Evolutionary conservation across 1,140 invertebrate genomes (phyloP), one percentile per base, ranked within the genome.

Genomic region (Bombus soroeensis): DNA sequence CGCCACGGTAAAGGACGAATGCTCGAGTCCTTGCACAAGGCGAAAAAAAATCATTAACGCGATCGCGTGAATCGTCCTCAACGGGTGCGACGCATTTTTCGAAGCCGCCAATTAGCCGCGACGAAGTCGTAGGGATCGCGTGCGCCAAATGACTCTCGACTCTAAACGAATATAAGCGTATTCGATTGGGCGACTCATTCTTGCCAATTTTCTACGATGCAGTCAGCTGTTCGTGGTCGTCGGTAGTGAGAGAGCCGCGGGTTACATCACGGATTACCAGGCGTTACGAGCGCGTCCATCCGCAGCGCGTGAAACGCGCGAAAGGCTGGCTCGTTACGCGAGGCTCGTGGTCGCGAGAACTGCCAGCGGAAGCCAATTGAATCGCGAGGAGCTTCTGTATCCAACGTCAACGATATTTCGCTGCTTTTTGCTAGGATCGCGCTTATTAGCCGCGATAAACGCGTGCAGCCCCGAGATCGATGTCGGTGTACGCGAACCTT

Each of bases 51-150:
- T 77, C n/a, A 62, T 81, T 57, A 34, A 62, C 83, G 77, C 57
- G 81, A 84, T 64, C 47, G 78, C 87, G 77, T 64, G 76, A 84
- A 84, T n/a, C 43, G 39, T 47, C 22, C 47, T 2, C 62, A 53
- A 59, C 15, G 43, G 53, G 32, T 66, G 32, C 8, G 71, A 86
- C 62, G 37, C 22, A 43, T 81, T 85, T 81, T 66, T 74, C 75
- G 15, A 79, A 78, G 34, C n/a, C 22, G 43, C 13, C 75, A 88
- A 89, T 89, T 89, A 88, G 78, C 37, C 74, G 37, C 10, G 43
- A 34, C 71, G 32, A 53, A 83, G 37, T 81, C 37, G 6, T 5
- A 32, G 25, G 5, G 75, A 15, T 43, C 62, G 71, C 66, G 87
- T 39, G 66, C 66, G 28, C 28, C 25, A 34, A 77, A 77, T 10